These are phyloP conservation scores for Crepidodera aurea DNA, from an alignment of 2,888 invertebrate species.

Conservation along the genomic window DNA sequence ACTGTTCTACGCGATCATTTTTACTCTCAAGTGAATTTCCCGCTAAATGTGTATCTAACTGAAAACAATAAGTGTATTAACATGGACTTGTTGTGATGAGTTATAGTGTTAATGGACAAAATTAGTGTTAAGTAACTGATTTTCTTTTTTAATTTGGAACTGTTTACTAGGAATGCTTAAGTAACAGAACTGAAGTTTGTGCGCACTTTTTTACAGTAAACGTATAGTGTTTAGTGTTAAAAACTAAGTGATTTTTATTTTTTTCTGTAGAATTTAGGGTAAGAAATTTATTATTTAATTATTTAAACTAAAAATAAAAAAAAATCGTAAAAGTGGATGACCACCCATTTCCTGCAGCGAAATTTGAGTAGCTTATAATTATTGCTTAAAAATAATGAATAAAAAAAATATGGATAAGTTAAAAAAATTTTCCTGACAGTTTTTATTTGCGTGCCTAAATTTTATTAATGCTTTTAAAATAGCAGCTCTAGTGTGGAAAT, in stretches of 20 bases:
- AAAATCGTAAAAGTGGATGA: too few species aligned
- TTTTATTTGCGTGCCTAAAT: too few species aligned
- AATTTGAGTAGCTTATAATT: too few species aligned
- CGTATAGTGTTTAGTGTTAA: constrained; percentile 11
- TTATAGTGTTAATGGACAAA: constrained; percentile 19
- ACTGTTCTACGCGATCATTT: constrained; percentile 38
- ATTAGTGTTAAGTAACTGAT: constrained; percentile 17
- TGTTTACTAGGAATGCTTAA: constrained; percentile 13
- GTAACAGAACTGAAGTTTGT: not conserved
- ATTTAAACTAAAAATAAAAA: too few species aligned
- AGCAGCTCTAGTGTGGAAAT: too few species aligned
- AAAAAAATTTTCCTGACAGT: too few species aligned
- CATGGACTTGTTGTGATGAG: constrained; percentile 22
- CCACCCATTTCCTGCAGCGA: too few species aligned
- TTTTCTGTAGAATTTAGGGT: constrained; percentile 12
- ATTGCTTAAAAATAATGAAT: too few species aligned
- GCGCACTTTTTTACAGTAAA: not conserved
- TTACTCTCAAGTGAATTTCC: constrained; percentile 6
- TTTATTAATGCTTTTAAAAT: too few species aligned
- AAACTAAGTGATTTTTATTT: constrained; percentile 16
- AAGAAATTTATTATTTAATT: constrained; percentile 1
- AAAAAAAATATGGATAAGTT: too few species aligned
- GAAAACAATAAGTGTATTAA: constrained; percentile 16
- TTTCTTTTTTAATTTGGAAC: not conserved
- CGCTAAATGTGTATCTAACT: constrained; percentile 10